These are phyloP conservation scores for Phylloscopus trochilus DNA, from an alignment of 2,113 vertebrate species.

Conservation along the genomic window DNA sequence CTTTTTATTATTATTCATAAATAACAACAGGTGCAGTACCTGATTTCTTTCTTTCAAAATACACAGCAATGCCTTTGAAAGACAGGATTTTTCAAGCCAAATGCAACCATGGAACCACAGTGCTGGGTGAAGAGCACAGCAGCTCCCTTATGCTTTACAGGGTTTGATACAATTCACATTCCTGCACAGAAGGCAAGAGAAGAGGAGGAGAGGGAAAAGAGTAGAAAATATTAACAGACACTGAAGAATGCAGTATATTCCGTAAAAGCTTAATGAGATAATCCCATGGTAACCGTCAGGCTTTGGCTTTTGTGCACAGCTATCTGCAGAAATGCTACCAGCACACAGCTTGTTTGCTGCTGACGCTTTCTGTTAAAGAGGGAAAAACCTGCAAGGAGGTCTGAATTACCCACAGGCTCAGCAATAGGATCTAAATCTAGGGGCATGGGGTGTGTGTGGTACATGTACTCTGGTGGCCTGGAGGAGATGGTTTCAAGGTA, in stretches of 20 bases:
- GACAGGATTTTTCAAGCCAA: rapidly evolving
- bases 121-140: background rate
- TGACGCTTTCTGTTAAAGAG: background rate
- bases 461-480: background rate
- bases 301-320: background rate
- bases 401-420: background rate
- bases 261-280: constrained; percentile 11
- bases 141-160: rapidly evolving
- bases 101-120: rapidly evolving
- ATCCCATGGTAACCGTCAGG: constrained; percentile 14
- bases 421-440: background rate
- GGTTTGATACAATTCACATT: background rate
- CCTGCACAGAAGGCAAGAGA: background rate
- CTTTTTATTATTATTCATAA: background rate
- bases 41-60: background rate
- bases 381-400: background rate
- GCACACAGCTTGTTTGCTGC: background rate
- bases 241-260: background rate
- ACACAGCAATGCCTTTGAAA: background rate
- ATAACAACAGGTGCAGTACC: background rate
- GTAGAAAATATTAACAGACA: background rate
- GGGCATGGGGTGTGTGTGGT: background rate
- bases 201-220: background rate
- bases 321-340: background rate
- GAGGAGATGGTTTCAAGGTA: background rate